Conservation (phyloP, 2,797 vertebrate species). For the Cryptoblepharus egeriae region DNA sequence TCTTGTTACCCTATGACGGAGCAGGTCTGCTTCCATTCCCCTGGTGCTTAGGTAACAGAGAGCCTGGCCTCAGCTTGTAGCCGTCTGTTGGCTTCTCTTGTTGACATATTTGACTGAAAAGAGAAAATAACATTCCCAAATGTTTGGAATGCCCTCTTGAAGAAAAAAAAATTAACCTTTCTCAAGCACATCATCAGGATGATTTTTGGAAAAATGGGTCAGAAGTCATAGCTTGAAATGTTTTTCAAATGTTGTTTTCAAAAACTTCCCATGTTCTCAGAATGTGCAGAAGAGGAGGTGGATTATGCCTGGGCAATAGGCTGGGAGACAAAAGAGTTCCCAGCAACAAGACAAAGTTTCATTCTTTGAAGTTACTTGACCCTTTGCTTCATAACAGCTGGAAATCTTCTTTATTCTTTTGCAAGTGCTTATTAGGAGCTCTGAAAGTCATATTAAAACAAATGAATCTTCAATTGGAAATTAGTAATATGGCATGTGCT, state of each 20-base stretch:
- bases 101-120: conserved; percentile 43
- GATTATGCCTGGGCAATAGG: conserved; percentile 1
- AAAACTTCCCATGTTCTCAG: conserved; percentile 29
- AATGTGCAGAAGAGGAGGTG: neutral
- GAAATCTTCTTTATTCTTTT: conserved; percentile 5
- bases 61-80: neutral
- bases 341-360: neutral
- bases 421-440: neutral
- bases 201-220: conserved; percentile 33
- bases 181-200: neutral
- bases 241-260: conserved; percentile 31
- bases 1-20: neutral
- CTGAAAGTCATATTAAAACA: neutral
- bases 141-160: neutral
- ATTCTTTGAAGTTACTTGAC: neutral
- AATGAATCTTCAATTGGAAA: conserved; percentile 1
- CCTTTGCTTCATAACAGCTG: neutral
- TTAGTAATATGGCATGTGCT: neutral
- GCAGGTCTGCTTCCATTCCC: neutral
- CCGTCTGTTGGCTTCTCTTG: neutral
- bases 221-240: conserved; percentile 23
- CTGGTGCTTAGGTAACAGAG: no score
- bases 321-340: conserved; percentile 7
- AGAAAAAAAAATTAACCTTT: conserved; percentile 17
- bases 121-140: neutral